Conservation (phyloP, 2,113 vertebrate species). For the Ailurus styani region DNA sequence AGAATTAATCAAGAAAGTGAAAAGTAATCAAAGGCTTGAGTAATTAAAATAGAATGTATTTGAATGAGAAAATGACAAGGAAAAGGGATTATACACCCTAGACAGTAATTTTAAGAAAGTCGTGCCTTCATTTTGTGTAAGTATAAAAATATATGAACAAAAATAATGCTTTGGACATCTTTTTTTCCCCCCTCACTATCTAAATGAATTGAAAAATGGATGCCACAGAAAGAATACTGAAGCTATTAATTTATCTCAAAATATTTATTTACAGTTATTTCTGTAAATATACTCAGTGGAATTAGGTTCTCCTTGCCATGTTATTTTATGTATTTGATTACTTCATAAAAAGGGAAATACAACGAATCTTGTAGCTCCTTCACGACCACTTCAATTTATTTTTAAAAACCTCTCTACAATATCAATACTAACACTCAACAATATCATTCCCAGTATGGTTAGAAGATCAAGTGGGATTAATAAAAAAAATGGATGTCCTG, state of each 20-base stretch:
- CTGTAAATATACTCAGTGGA: neutral
- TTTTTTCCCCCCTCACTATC: accelerated
- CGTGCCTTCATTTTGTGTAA: neutral
- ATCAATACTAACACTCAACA: neutral
- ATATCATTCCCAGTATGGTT: neutral
- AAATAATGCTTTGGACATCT: neutral
- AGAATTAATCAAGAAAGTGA: neutral
- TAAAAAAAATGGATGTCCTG: neutral
- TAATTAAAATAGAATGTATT: neutral
- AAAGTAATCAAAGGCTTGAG: neutral
- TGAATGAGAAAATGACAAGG: neutral
- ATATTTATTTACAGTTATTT: neutral
- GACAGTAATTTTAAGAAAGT: neutral
- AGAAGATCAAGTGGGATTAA: neutral
- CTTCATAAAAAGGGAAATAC: neutral
- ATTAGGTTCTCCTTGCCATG: neutral
- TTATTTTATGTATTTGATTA: neutral
- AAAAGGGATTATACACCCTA: neutral
- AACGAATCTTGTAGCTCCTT: neutral
- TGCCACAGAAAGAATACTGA: neutral
- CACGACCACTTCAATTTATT: neutral
- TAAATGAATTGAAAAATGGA: conserved; percentile 7
- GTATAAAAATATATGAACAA: neutral
- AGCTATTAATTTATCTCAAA: neutral
- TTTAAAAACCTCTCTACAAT: neutral